Percentiles rank a stretch among this genome's conserved stretches.
Conservation (phyloP, 30 jellyfish, hydroid and myxozoan species). For the Pseudorhiza aurosa region DNA sequence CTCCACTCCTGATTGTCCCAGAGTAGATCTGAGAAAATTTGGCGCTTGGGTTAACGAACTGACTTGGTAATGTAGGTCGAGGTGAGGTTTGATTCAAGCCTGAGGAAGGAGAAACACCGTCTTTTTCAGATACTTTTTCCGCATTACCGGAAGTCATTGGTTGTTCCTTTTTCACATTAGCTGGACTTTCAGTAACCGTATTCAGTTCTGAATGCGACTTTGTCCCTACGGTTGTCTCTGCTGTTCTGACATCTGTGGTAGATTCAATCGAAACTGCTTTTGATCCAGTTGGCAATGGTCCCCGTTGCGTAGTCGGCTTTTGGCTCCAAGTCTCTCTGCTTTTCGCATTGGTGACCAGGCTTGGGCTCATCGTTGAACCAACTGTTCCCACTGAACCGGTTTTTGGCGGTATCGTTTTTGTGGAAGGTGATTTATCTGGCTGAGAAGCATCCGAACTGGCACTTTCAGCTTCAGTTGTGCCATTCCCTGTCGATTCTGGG, state of each 20-base stretch:
- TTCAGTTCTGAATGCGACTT: neutral
- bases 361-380: no score
- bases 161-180: neutral
- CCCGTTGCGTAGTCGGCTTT: no score
- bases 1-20: constrained; percentile 14
- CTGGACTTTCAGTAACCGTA: neutral
- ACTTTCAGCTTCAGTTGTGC: no score
- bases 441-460: no score
- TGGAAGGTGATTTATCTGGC: no score
- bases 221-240: neutral
- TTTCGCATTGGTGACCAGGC: no score
- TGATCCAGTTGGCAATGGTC: no score
- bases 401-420: no score
- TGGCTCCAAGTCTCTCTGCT: no score
- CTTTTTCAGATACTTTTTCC: neutral
- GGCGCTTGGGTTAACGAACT: neutral
- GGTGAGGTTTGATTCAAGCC: neutral
- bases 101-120: neutral
- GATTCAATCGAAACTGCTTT: neutral
- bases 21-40: neutral
- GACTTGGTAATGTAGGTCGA: neutral
- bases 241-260: neutral
- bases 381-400: no score
- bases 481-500: no score
- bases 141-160: neutral